Evolutionary conservation across 64 coral and sea anemone genomes (phyloP).

Genomic region (Astreopora myriophthalma): DNA sequence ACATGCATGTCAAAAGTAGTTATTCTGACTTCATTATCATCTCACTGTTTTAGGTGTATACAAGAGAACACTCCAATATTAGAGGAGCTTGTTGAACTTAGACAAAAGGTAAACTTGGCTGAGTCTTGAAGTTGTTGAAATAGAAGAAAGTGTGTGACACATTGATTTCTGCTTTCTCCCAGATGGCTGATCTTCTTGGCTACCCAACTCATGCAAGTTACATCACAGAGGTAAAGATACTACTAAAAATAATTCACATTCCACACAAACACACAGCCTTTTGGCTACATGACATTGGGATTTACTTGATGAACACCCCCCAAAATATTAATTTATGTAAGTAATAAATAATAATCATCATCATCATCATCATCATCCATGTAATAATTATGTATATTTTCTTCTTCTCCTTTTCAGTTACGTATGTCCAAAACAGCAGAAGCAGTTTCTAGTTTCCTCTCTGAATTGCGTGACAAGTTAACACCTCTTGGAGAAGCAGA

Average conservation of each 20-base stretch:
- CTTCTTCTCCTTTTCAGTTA: conserved; percentile 59
- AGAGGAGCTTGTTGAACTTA: conserved; percentile 86
- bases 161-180: not conserved
- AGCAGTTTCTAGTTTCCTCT: conserved; percentile 85
- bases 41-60: conserved; percentile 69
- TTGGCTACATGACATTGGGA: too few species aligned
- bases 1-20: not conserved
- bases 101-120: conserved; percentile 76
- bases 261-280: too few species aligned
- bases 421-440: conserved; percentile 83
- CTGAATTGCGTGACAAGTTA: conserved; percentile 77
- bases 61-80: conserved; percentile 93
- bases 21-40: not conserved
- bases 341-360: too few species aligned
- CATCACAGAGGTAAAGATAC: conserved; percentile 73
- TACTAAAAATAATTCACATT: too few species aligned
- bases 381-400: too few species aligned
- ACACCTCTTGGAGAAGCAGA: conserved; percentile 80
- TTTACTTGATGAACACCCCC: too few species aligned
- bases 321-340: too few species aligned
- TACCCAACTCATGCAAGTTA: conserved; percentile 92
- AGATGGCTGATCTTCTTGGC: conserved; percentile 94
- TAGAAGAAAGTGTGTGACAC: not conserved
- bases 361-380: too few species aligned
- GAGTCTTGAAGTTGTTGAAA: not conserved